These are phyloP conservation scores for Galendromus occidentalis DNA, from an alignment of 1,140 invertebrate species.

Conservation along the genomic window DNA sequence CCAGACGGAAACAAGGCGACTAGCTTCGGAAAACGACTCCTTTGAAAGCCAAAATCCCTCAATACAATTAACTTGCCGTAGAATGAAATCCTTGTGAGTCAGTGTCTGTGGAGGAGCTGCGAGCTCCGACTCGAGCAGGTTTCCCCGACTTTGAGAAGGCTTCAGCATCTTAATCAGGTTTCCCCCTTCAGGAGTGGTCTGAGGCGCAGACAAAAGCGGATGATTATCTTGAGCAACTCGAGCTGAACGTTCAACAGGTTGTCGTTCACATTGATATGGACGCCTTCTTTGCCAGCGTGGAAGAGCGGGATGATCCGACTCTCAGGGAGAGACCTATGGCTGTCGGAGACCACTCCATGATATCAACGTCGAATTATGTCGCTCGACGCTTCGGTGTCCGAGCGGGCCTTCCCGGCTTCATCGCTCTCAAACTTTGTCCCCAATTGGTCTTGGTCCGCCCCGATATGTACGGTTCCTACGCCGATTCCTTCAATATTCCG, in stretches of 20 bases:
- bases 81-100: neutral
- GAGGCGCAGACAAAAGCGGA: neutral
- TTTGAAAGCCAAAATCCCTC: neutral
- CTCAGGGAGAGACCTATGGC: slow-evolving; percentile 41
- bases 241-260: slow-evolving; percentile 30
- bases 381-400: slow-evolving; percentile 42
- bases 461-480: slow-evolving; percentile 27
- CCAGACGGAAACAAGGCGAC: slow-evolving; percentile 23
- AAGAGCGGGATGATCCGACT: slow-evolving; percentile 35
- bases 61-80: slow-evolving; percentile 5
- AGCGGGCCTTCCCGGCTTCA: slow-evolving; percentile 50
- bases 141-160: no score
- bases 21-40: neutral
- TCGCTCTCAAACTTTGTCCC: slow-evolving; percentile 43
- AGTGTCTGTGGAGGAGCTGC: neutral
- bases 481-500: no score
- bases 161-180: neutral
- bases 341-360: slow-evolving; percentile 39
- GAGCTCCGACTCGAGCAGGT: neutral
- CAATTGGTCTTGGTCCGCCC: slow-evolving; percentile 36
- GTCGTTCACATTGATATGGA: slow-evolving; percentile 48
- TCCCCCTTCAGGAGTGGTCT: neutral
- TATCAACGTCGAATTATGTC: slow-evolving; percentile 44
- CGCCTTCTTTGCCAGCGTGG: slow-evolving; percentile 44
- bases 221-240: neutral